phyloP scores from a whole-genome alignment of 2,113 vertebrate species.

The Hippocampus barbouri region DNA sequence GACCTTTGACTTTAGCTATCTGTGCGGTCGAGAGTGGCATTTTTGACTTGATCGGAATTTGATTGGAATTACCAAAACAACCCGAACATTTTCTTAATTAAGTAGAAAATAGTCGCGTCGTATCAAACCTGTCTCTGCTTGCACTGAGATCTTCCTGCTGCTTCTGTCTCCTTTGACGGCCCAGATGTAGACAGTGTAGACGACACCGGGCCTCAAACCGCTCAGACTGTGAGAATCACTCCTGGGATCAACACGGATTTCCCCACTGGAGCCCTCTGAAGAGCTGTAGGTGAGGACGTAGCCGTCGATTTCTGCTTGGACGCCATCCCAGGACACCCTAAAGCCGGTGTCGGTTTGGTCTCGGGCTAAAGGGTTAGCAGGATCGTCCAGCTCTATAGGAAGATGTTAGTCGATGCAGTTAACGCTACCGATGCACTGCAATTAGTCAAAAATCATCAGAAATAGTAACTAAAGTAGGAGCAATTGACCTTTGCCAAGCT shows the following conservation, averaged over 20 bases:
- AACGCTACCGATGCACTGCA: constrained; percentile 1
- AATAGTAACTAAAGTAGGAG: no score
- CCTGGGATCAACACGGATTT: constrained; percentile 70
- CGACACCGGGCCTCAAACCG: constrained; percentile 75
- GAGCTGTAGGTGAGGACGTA: constrained; percentile 77
- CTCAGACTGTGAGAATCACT: constrained; percentile 60
- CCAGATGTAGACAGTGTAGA: constrained; percentile 76
- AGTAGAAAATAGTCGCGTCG: background rate
- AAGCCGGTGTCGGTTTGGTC: constrained; percentile 73
- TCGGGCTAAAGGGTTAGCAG: constrained; percentile 45
- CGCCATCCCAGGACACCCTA: constrained; percentile 71
- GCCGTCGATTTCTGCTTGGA: constrained; percentile 72
- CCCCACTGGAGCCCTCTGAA: constrained; percentile 63
- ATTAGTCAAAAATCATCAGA: background rate
- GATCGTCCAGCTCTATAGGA: constrained; percentile 46
- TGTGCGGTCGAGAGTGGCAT: background rate
- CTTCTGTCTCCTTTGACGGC: constrained; percentile 70
- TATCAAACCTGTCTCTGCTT: constrained; percentile 10
- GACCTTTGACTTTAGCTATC: no score
- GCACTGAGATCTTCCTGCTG: constrained; percentile 71
- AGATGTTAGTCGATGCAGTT: constrained; percentile 28
- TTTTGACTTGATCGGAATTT: background rate
- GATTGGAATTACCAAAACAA: background rate
- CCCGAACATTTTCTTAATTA: background rate
- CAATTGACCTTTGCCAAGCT: background rate